phyloP scores from a whole-genome alignment of 2,888 invertebrate genomes.

The Crioceris asparagi region DNA sequence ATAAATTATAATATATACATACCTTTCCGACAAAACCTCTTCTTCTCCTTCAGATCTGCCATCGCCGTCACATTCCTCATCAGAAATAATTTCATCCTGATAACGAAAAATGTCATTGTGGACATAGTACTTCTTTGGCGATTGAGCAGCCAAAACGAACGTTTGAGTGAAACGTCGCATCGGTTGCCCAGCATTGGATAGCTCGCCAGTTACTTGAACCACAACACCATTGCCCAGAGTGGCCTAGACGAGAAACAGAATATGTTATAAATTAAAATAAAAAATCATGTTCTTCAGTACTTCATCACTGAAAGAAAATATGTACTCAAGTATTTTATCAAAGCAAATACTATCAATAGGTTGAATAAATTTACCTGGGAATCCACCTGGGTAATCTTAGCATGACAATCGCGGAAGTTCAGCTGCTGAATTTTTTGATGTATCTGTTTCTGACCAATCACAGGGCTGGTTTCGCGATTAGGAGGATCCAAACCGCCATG shows the following conservation, averaged over 20 bases:
- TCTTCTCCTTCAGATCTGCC: slow-evolving; percentile 57
- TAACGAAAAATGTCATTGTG: slow-evolving; percentile 99
- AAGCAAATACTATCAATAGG: not conserved
- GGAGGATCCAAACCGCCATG: slow-evolving; percentile 84
- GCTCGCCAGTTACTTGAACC: slow-evolving; percentile 93
- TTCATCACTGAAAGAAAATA: too few relatives aligned
- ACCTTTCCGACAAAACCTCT: slow-evolving; percentile 35
- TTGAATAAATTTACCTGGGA: slow-evolving; percentile 46
- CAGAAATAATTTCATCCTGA: slow-evolving; percentile 61
- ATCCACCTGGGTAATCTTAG: slow-evolving; percentile 95
- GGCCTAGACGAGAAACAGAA: slow-evolving; percentile 40
- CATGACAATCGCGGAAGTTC: slow-evolving; percentile 93
- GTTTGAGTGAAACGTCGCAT: slow-evolving; percentile 98
- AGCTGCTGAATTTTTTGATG: slow-evolving; percentile 91
- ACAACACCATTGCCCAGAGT: slow-evolving; percentile 92
- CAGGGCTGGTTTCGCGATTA: slow-evolving; percentile 72
- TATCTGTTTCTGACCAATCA: slow-evolving; percentile 87
- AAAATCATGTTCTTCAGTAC: not conserved
- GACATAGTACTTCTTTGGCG: slow-evolving; percentile 96
- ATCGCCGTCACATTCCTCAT: slow-evolving; percentile 50
- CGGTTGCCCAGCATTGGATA: slow-evolving; percentile 91
- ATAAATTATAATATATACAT: not conserved
- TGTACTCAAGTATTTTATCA: not conserved
- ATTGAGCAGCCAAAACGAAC: slow-evolving; percentile 90
- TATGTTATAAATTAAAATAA: not conserved